Evolutionary conservation across 2,888 invertebrate species (phyloP).

Genomic region (Caenorhabditis sp.): DNA sequence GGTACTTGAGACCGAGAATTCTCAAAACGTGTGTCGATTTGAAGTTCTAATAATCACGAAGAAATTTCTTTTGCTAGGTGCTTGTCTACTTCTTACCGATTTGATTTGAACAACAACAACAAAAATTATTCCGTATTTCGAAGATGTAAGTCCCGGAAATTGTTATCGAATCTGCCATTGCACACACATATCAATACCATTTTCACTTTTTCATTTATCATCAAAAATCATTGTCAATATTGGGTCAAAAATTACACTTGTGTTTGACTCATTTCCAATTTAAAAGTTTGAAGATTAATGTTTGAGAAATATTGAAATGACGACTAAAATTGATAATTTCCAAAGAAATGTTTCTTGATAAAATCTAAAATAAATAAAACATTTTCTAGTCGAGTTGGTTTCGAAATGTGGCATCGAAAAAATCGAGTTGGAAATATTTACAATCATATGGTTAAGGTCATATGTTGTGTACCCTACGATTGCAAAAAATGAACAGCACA

Average conservation of each 20-base stretch:
- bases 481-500: no score
- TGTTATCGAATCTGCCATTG: neutral
- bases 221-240: neutral
- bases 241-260: neutral
- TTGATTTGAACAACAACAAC: no score
- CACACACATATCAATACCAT: neutral
- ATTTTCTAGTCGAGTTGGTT: no score
- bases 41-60: no score
- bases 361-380: neutral
- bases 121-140: neutral
- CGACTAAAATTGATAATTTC: neutral
- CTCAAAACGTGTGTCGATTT: no score
- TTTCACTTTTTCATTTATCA: neutral
- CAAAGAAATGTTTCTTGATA: neutral
- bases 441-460: no score
- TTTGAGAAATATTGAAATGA: neutral
- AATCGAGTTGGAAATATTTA: no score
- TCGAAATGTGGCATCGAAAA: no score
- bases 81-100: no score
- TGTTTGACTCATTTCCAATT: neutral
- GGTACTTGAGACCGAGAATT: no score
- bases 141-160: neutral
- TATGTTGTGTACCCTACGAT: no score
- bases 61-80: no score
- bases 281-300: neutral